A percentile compares a stretch with the other conserved stretches of the same genome.
Evolutionary conservation across 2,113 vertebrate species (phyloP).

Genomic region (Eudyptes chrysolophus): DNA sequence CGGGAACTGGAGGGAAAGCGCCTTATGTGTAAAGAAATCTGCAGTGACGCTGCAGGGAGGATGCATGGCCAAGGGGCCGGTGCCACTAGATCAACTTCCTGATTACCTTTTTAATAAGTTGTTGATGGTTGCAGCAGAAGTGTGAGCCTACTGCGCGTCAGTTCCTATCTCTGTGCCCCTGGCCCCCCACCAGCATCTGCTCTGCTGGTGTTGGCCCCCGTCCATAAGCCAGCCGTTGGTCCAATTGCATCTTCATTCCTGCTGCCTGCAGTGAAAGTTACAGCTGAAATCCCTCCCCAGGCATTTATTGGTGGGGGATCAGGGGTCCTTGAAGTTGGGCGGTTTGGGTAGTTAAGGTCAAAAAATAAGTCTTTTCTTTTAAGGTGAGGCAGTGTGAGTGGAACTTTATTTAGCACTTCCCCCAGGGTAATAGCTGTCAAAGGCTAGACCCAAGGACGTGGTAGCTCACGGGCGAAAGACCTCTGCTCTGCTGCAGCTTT

Average conservation of each 20-base stretch:
- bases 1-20: not conserved
- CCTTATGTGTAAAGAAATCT: rapidly evolving
- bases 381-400: not conserved
- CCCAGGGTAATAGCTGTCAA: not conserved
- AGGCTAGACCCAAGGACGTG: rapidly evolving
- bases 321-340: not conserved
- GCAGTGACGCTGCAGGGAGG: not conserved
- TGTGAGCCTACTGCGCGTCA: rapidly evolving
- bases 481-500: not conserved
- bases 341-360: not conserved
- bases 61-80: rapidly evolving
- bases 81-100: not conserved
- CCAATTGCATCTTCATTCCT: not conserved
- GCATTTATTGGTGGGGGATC: rapidly evolving
- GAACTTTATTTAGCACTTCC: not conserved
- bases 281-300: not conserved
- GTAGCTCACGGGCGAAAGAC: not conserved
- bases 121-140: not conserved
- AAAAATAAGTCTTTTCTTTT: not conserved
- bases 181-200: not conserved
- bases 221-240: rapidly evolving
- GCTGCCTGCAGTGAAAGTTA: not conserved
- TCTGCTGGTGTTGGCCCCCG: not conserved
- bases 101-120: not conserved
- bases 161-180: not conserved